Evolutionary conservation across 2,113 vertebrate genomes (phyloP), one percentile per base, ranked within the genome.

Genomic region (Emydura subglobosa): DNA sequence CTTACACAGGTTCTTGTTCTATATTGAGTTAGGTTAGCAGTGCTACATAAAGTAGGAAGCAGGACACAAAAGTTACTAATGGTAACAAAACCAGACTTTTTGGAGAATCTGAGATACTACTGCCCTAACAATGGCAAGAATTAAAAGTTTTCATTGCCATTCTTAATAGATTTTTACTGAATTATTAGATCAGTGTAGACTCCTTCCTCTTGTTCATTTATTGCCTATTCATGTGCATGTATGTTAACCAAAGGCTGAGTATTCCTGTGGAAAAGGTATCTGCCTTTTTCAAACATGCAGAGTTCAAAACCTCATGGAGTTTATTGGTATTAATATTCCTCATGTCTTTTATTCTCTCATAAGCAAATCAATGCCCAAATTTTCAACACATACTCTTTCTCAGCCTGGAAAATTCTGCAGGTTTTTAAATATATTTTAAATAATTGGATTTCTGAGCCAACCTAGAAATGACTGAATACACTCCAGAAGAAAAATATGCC

Each of bases 201-300:
- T 22, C n/a, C 53, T 88, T 86, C 25, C 61, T 54, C 57, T 55
- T 79, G 29, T 29, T 55, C 6, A 24, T 47, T 3, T 79, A 39
- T 72, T 54, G 6, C 21, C 21, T 42, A 24, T 72, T 0, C 10
- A 2, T 72, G 9, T 76, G 22, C 39, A 10, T 50, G 47, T 51
- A 9, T 16, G 4, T 25, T 42, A 0, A 16, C 3, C 2, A 5
- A 34, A 14, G 6, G 25, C 11, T 2, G 12, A 47, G 10, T 47
- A 78, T 78, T 44, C n/a, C 25, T 78, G 42, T 47, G n/a, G 6
- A 42, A 86, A 79, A 59, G 1, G 0, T 17, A 50, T 14, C 59
- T 19, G 16, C 61, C 3, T 14, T 91, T 79, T 80, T 50, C 44
- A 61, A 39, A 21, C 0, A 57, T 44, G 0, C 47, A 17, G 42